Base-by-base conservation (phyloP, 2,797 vertebrate species). In the Aldrovandia affinis region DNA sequence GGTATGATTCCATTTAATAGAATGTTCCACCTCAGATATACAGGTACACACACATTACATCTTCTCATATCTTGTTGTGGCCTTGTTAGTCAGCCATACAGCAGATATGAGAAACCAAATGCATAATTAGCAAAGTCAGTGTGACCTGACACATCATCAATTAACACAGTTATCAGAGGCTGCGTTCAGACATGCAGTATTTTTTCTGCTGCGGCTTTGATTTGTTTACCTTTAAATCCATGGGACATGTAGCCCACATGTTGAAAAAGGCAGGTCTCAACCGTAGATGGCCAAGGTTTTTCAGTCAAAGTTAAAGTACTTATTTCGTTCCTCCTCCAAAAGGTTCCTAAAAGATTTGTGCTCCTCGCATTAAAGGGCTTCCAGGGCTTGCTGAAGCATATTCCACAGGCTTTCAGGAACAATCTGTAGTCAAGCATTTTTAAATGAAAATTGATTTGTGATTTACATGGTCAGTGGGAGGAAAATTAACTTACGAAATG, bases 371-470 rank as follows among this genome's bases (percentile, higher is more conserved):
- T 96, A 96, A 96, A 96, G 95, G 95, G 94, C 94, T 95, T 94
- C 93, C 91, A 91, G 93, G 92, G 90, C 89, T 94, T 94, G 95
- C 93, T 94, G 94, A 94, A 96, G 94, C 94, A 95, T 96, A 93
- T 93, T 96, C 92, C 93, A 93, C 91, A 92, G 92, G 96, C 96
- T 97, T 97, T 97, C 96, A 97, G 95, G 96, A 96, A 96, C 96
- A 97, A 96, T 97, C 96, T 95, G 95, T 96, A 97, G 95, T 97
- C 96, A 96, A 97, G 96, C 95, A 96, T 97, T 97, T 97, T 77
- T 96, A 98, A 99, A 99, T 98, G 97, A 97, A 97, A 99, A 99
- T 99, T 98, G 97, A 99, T 99, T 98, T 97, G 97, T 97, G 97
- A 98, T 99, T 98, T 99, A 98, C 97, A 98, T 99, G 97, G 97